Percentiles rank a stretch among this genome's conserved stretches.
Evolutionary conservation across 2,888 invertebrate species (phyloP).

Genomic region (Diabrotica balteata): DNA sequence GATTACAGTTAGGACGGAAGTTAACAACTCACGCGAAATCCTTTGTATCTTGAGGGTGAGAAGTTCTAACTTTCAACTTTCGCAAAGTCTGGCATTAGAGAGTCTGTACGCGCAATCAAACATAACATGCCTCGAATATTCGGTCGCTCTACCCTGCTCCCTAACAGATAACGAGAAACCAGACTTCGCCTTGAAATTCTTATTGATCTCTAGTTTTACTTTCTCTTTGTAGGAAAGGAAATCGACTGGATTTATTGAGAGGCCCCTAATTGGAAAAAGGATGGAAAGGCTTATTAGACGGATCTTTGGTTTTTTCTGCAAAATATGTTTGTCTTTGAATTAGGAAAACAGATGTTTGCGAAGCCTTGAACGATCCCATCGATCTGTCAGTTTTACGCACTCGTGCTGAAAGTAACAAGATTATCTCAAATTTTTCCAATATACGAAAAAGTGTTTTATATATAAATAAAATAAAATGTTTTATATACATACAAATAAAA

Average conservation of each 20-base stretch:
- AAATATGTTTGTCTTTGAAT: constrained; percentile 28
- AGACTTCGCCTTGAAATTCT: constrained; percentile 20
- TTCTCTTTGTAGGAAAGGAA: constrained; percentile 24
- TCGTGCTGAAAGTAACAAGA: constrained; percentile 10
- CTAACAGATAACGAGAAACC: constrained; percentile 20
- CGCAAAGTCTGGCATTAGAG: constrained; percentile 39
- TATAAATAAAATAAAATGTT: background rate
- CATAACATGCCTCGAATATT: constrained; percentile 36
- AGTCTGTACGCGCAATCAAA: constrained; percentile 44
- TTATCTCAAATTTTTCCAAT: background rate
- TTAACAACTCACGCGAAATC: constrained; percentile 30
- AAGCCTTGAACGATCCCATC: constrained; percentile 18
- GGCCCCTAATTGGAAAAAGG: constrained; percentile 25
- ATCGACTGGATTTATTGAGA: constrained; percentile 28
- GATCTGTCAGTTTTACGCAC: constrained; percentile 13
- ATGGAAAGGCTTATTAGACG: constrained; percentile 19
- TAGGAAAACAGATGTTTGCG: constrained; percentile 18
- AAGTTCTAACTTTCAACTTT: constrained; percentile 27
- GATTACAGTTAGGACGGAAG: constrained; percentile 40
- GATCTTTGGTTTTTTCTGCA: constrained; percentile 22
- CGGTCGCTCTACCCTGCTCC: constrained; percentile 7
- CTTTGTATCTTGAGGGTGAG: constrained; percentile 33
- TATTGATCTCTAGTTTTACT: constrained; percentile 25
- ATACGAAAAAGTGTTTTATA: background rate
- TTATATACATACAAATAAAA: too few species aligned